These are phyloP conservation scores for Papilio demoleus DNA, from an alignment of 2,888 invertebrate species.

Conservation along the genomic window DNA sequence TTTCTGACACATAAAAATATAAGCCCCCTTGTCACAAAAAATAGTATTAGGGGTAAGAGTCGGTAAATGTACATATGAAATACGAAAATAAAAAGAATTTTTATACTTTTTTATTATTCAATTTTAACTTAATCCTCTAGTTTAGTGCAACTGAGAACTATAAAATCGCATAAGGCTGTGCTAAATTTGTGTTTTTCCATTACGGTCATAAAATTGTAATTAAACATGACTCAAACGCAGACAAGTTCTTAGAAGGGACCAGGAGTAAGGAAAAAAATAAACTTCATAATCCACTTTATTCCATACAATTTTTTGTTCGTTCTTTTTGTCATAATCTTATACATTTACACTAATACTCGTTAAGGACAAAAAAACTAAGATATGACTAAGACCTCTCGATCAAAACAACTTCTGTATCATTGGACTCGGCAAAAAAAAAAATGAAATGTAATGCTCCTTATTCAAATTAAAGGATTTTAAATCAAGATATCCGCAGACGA, in stretches of 20 bases:
- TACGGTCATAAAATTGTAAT: slow-evolving; percentile 5
- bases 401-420: slow-evolving; percentile 40
- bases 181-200: slow-evolving; percentile 25
- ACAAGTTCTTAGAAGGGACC: slow-evolving; percentile 27
- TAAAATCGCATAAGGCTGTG: background rate
- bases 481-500: slow-evolving; percentile 38
- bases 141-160: background rate
- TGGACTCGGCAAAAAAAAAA: slow-evolving; percentile 29
- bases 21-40: too few species aligned
- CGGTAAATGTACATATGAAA: too few species aligned
- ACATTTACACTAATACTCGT: slow-evolving; percentile 32
- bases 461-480: slow-evolving; percentile 40
- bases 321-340: slow-evolving; percentile 10
- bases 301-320: slow-evolving; percentile 7
- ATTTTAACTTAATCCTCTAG: too few species aligned
- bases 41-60: too few species aligned
- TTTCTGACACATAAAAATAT: background rate
- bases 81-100: too few species aligned
- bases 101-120: too few species aligned
- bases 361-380: slow-evolving; percentile 21
- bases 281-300: slow-evolving; percentile 17
- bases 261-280: slow-evolving; percentile 32
- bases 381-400: slow-evolving; percentile 32
- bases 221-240: slow-evolving; percentile 29
- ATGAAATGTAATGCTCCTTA: slow-evolving; percentile 36